Evolutionary conservation across 2,888 invertebrate genomes (phyloP), one percentile per base, ranked within the genome.

Genomic region (Thera obeliscata): DNA sequence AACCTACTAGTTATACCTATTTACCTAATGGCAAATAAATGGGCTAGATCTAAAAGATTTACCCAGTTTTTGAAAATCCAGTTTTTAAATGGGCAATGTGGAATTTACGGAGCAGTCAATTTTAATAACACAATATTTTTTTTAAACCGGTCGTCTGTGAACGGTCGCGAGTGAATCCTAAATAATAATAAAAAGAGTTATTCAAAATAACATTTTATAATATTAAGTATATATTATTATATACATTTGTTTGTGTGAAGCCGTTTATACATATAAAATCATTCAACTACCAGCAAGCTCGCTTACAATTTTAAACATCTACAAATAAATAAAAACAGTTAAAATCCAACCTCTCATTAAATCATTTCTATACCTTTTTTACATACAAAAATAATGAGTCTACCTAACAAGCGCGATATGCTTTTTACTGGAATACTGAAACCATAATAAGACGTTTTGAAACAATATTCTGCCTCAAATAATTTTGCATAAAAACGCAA

Each of bases 191-290:
- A 68, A 61, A 66, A 54, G 64, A 64, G 48, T 35, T 49, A 58
- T 62, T 72, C 46, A 78, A 78, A 79, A 78, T 75, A 79, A 70
- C 71, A 72, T 74, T 79, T 74, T 77, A 72, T 76, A 66, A 70
- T 67, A 50, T 71, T 67, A 50, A 8, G 50, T 49, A 50, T 22
- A 22, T 22, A n/a, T 3, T 52, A 52, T 52, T 33, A 52, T 52
- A 68, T 67, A 73, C 73, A 72, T 74, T 69, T 65, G 66, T 74
- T 71, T 70, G 63, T 70, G 59, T 70, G 71, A 74, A 76, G 76
- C 73, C 65, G 71, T 69, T 65, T 63, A 66, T 73, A 38, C 38
- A 41, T 46, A 70, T 64, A 72, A 67, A 70, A 69, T 56, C 58
- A 63, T 59, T 41, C 43, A 41, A 60, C 61, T 60, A 66, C 63